Conservation (phyloP, 1,140 invertebrate genomes). For the Papilio xuthus region DNA sequence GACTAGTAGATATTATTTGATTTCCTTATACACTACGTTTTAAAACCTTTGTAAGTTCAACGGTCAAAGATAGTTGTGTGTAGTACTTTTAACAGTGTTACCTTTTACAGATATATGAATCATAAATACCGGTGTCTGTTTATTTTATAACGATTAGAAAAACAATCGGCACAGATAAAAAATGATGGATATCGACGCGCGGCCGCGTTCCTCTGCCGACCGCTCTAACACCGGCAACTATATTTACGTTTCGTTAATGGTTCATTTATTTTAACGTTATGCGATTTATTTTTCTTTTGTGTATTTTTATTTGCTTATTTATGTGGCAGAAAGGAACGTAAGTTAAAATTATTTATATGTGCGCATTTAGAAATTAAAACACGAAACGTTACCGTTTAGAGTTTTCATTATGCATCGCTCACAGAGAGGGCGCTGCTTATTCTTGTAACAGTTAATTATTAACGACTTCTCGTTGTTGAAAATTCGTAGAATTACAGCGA, state of each 20-base stretch:
- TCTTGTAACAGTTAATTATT: conserved; percentile 53
- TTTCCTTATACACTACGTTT: not conserved
- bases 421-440: conserved; percentile 40
- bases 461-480: conserved; percentile 39
- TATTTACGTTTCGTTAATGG: conserved; percentile 37
- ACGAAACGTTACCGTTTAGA: conserved; percentile 25
- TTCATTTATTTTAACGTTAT: conserved; percentile 32
- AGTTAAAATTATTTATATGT: conserved; percentile 32
- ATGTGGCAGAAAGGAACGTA: conserved; percentile 25
- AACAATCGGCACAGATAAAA: conserved; percentile 25
- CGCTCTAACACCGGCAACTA: conserved; percentile 21
- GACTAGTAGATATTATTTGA: no score
- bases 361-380: conserved; percentile 34
- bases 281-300: conserved; percentile 38
- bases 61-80: not conserved
- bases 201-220: not conserved
- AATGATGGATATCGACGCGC: conserved; percentile 23
- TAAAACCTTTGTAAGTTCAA: not conserved
- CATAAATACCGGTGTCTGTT: conserved; percentile 22
- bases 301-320: conserved; percentile 36
- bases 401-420: conserved; percentile 43
- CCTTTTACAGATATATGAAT: conserved; percentile 20
- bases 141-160: conserved; percentile 35
- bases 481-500: conserved; percentile 45
- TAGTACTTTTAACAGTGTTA: not conserved